Conservation (phyloP, 2,797 vertebrate species). For the Cryptoprocta ferox region DNA sequence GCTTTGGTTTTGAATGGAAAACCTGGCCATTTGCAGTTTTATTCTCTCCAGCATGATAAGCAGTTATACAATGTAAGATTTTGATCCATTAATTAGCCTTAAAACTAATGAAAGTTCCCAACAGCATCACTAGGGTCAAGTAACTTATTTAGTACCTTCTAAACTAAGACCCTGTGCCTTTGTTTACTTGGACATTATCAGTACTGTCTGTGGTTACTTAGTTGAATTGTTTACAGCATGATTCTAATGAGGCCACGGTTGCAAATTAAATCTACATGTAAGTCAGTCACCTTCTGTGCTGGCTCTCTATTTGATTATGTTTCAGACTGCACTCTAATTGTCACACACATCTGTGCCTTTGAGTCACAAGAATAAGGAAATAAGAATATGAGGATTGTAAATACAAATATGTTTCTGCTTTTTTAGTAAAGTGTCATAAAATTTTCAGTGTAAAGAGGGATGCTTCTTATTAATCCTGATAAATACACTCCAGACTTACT, state of each 20-base stretch:
- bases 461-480: background rate
- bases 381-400: background rate
- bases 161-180: background rate
- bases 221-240: background rate
- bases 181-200: background rate
- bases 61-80: slow-evolving; percentile 95
- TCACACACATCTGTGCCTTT: background rate
- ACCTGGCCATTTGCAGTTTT: slow-evolving; percentile 98
- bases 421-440: background rate
- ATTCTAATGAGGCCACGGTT: background rate
- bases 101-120: background rate
- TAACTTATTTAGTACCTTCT: background rate
- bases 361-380: background rate
- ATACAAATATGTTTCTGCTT: background rate
- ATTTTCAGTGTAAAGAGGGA: background rate
- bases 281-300: background rate
- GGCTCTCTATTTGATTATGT: background rate
- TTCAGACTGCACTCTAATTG: background rate
- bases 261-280: background rate
- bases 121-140: background rate
- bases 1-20: slow-evolving; percentile 97
- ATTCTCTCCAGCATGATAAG: slow-evolving; percentile 94
- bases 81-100: background rate
- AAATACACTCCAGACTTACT: background rate
- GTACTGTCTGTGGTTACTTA: background rate